These are phyloP conservation scores for Lordiphosa fenestrarum DNA, from an alignment of 2,888 invertebrate genomes.

Conservation along the genomic window DNA sequence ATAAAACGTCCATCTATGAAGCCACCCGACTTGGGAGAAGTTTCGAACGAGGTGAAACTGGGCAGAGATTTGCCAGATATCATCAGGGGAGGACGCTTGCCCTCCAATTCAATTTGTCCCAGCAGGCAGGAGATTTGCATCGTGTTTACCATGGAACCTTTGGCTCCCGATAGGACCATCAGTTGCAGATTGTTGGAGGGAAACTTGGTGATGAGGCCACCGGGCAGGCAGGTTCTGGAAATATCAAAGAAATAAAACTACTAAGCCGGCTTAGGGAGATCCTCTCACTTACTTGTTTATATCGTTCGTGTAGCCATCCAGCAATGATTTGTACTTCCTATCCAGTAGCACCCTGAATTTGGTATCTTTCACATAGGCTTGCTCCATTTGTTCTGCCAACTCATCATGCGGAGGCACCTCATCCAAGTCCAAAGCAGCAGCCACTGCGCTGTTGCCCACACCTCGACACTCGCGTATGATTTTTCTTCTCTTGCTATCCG, in stretches of 20 bases:
- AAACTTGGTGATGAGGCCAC: slow-evolving; percentile 92
- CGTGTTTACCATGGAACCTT: slow-evolving; percentile 98
- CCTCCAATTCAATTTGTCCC: slow-evolving; percentile 99
- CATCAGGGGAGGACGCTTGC: slow-evolving; percentile 96
- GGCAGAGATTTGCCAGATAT: slow-evolving; percentile 92
- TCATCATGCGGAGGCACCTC: slow-evolving; percentile 82
- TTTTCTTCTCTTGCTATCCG: slow-evolving; percentile 87
- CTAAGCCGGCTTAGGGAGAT: not conserved
- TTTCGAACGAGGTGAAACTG: slow-evolving; percentile 93
- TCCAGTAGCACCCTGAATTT: slow-evolving; percentile 91
- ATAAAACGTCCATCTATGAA: slow-evolving; percentile 98
- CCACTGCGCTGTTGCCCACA: slow-evolving; percentile 84
- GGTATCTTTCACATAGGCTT: slow-evolving; percentile 85
- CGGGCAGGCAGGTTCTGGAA: slow-evolving; percentile 87
- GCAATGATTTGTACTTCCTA: slow-evolving; percentile 89
- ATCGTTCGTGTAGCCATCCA: slow-evolving; percentile 93
- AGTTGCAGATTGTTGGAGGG: slow-evolving; percentile 98
- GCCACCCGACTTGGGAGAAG: slow-evolving; percentile 95
- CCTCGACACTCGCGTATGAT: slow-evolving; percentile 85
- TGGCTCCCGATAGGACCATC: slow-evolving; percentile 99
- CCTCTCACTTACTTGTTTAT: slow-evolving; percentile 86
- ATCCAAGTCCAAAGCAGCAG: slow-evolving; percentile 86
- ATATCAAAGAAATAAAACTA: too few relatives aligned
- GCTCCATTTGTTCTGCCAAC: slow-evolving; percentile 86
- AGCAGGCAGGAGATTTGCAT: slow-evolving; percentile 99